Percentiles rank a stretch among this genome's conserved stretches.
Conservation (phyloP, 2,797 vertebrate genomes). For the Helicolenus hilgendorfi region DNA sequence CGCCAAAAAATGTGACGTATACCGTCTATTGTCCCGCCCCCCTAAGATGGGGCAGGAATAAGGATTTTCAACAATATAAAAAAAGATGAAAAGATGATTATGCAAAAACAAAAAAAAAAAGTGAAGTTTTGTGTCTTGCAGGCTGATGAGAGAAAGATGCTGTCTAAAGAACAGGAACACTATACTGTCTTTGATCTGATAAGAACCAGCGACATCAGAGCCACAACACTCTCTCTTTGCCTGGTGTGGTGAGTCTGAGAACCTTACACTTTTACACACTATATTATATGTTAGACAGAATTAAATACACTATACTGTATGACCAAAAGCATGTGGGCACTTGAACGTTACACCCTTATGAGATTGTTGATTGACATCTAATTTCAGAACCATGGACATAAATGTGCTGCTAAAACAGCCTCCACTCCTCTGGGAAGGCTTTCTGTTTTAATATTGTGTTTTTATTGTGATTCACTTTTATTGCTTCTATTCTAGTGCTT, state of each 20-base stretch:
- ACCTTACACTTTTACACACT: too few relatives aligned
- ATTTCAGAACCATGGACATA: not conserved
- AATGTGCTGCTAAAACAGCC: not conserved
- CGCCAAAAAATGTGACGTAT: too few relatives aligned
- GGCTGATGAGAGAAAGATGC: not conserved
- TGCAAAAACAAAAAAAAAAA: too few relatives aligned
- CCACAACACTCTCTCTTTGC: slow-evolving; percentile 79
- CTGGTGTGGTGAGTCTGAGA: slow-evolving; percentile 90
- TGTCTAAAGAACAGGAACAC: not conserved
- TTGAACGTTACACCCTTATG: not conserved
- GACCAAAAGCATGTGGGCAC: not conserved
- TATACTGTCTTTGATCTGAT: slow-evolving; percentile 30
- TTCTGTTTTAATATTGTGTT: not conserved
- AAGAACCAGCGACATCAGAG: not conserved
- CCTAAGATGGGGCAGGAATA: too few relatives aligned
- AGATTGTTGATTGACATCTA: not conserved
- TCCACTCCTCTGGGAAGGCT: not conserved
- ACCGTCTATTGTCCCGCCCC: too few relatives aligned
- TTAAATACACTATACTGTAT: not conserved
- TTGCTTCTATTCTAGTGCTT: too few relatives aligned
- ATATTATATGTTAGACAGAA: not conserved
- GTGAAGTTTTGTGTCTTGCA: not conserved
- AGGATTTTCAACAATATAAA: too few relatives aligned
- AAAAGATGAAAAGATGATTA: too few relatives aligned
- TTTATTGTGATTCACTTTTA: too few relatives aligned